Evolutionary conservation across 1,140 invertebrate genomes (phyloP).

Genomic region (Luehdorfia chinensis): DNA sequence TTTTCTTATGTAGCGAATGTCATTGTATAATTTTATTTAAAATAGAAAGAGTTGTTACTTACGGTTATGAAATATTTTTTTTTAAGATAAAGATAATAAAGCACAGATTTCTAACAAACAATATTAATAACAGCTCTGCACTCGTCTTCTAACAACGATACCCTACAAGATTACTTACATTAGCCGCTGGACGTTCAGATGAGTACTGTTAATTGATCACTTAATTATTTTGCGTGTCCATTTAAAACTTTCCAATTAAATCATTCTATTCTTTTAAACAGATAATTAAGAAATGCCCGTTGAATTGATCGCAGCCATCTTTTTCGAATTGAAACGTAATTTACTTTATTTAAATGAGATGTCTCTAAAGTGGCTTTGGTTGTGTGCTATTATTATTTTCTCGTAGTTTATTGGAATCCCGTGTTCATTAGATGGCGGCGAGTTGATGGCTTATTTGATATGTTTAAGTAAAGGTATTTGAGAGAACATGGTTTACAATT

Average conservation of each 20-base stretch:
- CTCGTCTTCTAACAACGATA: neutral
- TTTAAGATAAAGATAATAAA: too few species aligned
- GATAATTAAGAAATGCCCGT: slow-evolving; percentile 67
- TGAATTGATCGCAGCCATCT: slow-evolving; percentile 64
- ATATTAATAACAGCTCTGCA: too few species aligned
- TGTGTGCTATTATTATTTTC: slow-evolving; percentile 72
- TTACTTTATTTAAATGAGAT: slow-evolving; percentile 71
- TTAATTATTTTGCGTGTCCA: slow-evolving; percentile 68
- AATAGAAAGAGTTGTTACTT: too few species aligned
- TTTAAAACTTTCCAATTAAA: slow-evolving; percentile 65
- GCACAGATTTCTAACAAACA: too few species aligned
- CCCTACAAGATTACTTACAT: slow-evolving; percentile 28
- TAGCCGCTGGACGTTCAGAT: slow-evolving; percentile 40
- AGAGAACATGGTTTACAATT: slow-evolving; percentile 43
- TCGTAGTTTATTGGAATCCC: slow-evolving; percentile 68
- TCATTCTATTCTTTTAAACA: slow-evolving; percentile 63
- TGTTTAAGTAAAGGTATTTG: slow-evolving; percentile 55
- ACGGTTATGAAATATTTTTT: too few species aligned
- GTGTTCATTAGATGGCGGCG: slow-evolving; percentile 54
- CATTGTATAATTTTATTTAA: too few species aligned
- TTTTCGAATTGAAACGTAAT: slow-evolving; percentile 57
- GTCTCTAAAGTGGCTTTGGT: slow-evolving; percentile 53
- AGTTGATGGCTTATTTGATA: slow-evolving; percentile 67
- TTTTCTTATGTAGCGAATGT: too few species aligned
- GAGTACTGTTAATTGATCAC: slow-evolving; percentile 63